Evolutionary conservation across 2,797 vertebrate genomes (phyloP).

Genomic region (Phylloscopus collybita): DNA sequence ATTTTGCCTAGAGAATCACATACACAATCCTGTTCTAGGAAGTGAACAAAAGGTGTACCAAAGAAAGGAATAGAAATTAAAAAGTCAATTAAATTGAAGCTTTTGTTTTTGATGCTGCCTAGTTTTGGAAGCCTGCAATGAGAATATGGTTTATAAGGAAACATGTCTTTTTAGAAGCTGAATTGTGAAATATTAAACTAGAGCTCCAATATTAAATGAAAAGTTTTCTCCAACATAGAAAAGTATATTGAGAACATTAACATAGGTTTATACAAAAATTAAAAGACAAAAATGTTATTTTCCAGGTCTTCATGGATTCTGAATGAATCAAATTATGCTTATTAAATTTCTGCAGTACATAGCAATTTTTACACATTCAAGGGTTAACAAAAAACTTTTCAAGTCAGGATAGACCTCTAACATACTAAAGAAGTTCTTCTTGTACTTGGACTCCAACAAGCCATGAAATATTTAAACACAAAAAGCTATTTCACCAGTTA

Average conservation of each 20-base stretch:
- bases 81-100: neutral
- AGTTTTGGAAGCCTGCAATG: neutral
- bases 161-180: neutral
- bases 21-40: neutral
- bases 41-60: neutral
- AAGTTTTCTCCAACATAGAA: neutral
- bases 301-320: neutral
- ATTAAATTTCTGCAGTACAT: neutral
- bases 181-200: neutral
- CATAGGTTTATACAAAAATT: neutral
- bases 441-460: conserved; percentile 34
- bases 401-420: conserved; percentile 3
- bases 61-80: neutral
- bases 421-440: conserved; percentile 25
- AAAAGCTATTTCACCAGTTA: conserved; percentile 50
- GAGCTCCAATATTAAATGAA: neutral
- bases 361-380: neutral
- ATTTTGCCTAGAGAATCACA: neutral
- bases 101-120: neutral
- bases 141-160: neutral
- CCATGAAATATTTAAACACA: conserved; percentile 70
- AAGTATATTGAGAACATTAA: neutral
- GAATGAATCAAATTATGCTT: neutral
- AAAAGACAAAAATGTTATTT: neutral
- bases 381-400: conserved; percentile 36